phyloP scores from a whole-genome alignment of 2,797 vertebrate genomes.

The Typhlichthys eigenmanni region DNA sequence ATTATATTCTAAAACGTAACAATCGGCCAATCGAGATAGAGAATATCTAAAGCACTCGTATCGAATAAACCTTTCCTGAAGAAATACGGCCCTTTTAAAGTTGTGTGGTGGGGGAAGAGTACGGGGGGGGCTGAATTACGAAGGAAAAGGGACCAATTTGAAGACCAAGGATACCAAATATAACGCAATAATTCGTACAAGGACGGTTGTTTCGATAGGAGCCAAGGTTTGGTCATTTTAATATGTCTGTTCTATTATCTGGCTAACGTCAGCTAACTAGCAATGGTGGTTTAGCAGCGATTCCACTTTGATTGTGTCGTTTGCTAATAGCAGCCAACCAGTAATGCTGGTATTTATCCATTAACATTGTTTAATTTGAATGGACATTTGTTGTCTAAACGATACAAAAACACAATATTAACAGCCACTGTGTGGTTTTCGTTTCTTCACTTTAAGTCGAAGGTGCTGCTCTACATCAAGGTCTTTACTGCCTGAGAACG shows the following conservation, averaged over 20 bases:
- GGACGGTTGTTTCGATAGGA: conserved; percentile 9
- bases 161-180: conserved; percentile 24
- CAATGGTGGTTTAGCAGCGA: conserved; percentile 21
- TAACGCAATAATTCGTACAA: neutral
- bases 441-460: conserved; percentile 24
- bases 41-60: conserved; percentile 24
- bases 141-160: conserved; percentile 36
- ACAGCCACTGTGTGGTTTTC: neutral
- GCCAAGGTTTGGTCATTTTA: conserved; percentile 40
- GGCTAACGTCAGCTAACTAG: conserved; percentile 20
- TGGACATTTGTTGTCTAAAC: neutral
- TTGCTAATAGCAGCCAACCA: conserved; percentile 50
- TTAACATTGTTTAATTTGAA: neutral
- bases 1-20: conserved; percentile 3
- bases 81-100: conserved; percentile 72
- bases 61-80: conserved; percentile 51
- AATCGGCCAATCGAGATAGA: conserved; percentile 53
- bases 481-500: conserved; percentile 70
- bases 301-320: conserved; percentile 30
- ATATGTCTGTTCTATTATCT: neutral
- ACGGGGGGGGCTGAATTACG: conserved; percentile 43
- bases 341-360: conserved; percentile 38
- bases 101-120: conserved; percentile 68
- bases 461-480: conserved; percentile 60
- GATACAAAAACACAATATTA: neutral